Percentiles rank a stretch among this genome's conserved stretches.
Evolutionary conservation across 2,113 vertebrate species (phyloP).

Genomic region (Python bivittatus): DNA sequence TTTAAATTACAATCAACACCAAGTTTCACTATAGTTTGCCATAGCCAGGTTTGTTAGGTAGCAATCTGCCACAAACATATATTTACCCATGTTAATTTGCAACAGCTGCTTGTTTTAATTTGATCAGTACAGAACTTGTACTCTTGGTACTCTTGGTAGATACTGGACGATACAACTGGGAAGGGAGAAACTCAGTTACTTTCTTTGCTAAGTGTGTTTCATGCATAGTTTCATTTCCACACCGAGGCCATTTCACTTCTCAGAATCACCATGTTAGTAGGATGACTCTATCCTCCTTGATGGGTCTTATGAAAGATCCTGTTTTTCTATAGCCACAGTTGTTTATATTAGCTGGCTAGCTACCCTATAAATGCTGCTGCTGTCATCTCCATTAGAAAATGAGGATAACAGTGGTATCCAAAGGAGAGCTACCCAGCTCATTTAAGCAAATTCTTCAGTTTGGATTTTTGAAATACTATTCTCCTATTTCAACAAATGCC

Average conservation of each 20-base stretch:
- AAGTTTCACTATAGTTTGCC: background rate
- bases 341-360: background rate
- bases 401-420: slow-evolving; percentile 11
- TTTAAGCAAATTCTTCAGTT: background rate
- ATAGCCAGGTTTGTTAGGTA: background rate
- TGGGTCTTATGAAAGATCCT: slow-evolving; percentile 4
- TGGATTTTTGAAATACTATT: background rate
- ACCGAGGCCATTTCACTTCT: slow-evolving; percentile 57
- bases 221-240: slow-evolving; percentile 14
- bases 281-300: background rate
- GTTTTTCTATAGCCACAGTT: background rate
- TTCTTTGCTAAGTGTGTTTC: slow-evolving; percentile 17
- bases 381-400: background rate
- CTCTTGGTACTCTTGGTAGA: too few relatives aligned
- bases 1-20: background rate
- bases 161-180: background rate
- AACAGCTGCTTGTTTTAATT: background rate
- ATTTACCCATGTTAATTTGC: background rate
- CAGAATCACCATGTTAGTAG: slow-evolving; percentile 7
- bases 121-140: background rate
- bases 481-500: rapidly evolving
- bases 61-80: background rate
- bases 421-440: background rate
- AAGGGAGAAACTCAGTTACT: slow-evolving; percentile 10
- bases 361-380: background rate